Evolutionary conservation across 2,888 invertebrate species (phyloP).

Genomic region (Cartodere bifasciata): DNA sequence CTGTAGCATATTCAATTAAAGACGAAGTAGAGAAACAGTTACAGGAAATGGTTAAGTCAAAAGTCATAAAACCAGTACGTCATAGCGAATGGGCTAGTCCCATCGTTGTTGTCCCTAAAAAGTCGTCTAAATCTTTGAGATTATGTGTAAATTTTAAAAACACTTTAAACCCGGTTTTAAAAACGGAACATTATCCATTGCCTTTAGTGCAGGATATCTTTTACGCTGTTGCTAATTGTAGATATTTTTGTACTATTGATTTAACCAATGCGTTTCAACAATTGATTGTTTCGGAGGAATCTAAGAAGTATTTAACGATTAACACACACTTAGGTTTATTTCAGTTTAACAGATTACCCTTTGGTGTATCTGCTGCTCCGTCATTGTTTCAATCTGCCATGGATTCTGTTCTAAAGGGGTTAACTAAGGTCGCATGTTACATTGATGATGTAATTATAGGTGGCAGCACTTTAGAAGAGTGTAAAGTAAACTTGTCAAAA

Average conservation of each 20-base stretch:
- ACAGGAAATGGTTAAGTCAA: conserved; percentile 9
- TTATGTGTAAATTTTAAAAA: conserved; percentile 22
- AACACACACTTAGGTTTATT: conserved; percentile 19
- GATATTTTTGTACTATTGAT: conserved; percentile 17
- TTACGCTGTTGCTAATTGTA: conserved; percentile 16
- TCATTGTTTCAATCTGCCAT: conserved; percentile 15
- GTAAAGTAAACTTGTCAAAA: conserved; percentile 2
- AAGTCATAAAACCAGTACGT: conserved; percentile 13
- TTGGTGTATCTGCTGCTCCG: conserved; percentile 17
- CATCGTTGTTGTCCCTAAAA: conserved; percentile 21
- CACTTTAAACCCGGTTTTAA: conserved; percentile 16
- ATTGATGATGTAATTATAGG: conserved; percentile 9
- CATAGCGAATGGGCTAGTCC: conserved; percentile 19
- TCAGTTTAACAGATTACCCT: conserved; percentile 16
- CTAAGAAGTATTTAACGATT: conserved; percentile 16
- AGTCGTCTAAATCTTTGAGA: conserved; percentile 13
- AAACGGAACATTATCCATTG: conserved; percentile 21
- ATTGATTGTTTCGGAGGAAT: conserved; percentile 13
- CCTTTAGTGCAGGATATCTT: conserved; percentile 21
- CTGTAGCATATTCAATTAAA: conserved; percentile 11
- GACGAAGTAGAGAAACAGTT: conserved; percentile 14
- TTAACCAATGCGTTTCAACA: conserved; percentile 18
- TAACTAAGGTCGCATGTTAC: conserved; percentile 4
- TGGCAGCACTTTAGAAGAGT: conserved; percentile 6
- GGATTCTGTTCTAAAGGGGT: conserved; percentile 8